Evolutionary conservation across 2,797 vertebrate genomes (phyloP), one percentile per base, ranked within the genome.

Genomic region (Urophycis tenuis): DNA sequence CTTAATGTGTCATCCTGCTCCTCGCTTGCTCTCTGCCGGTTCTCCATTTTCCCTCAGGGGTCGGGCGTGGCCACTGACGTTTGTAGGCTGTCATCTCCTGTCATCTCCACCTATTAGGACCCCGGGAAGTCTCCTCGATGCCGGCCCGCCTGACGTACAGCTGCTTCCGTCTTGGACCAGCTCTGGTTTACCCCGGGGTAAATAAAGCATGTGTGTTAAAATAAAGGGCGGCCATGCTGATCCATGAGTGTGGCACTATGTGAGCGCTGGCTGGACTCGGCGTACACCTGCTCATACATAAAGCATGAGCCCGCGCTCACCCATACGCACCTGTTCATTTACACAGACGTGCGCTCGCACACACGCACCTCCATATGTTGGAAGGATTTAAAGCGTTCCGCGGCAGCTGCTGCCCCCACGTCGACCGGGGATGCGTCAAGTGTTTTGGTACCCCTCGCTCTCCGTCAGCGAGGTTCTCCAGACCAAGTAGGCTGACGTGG

Each of bases 321-420:
- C 6, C 35, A 19, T 39, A 31, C 10, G 12, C 67, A 71, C 41
- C 6, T 41, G 14, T 33, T 39, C 53, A 35, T 49, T 45, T 15
- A 53, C 49, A 75, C 12, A 31, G 30, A 32, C 29, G 0, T 19
- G 2, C 30, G 0, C 75, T 22, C 49, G 32, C 19, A 75, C 29
- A 67, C 74, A 76, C 75, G 30, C 74, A 25, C 60, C 12, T 29
- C n/a, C 60, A 77, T 73, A 72, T 77, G 76, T 33, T 67, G 15
- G 64, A 60, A 75, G 74, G 19, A 70, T 22, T 30, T 33, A 29
- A 29, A 70, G 25, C 11, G 10, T 35, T 11, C 15, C 7, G 3
- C 25, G 72, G 72, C 75, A 79, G 60, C 25, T 77, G 39, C 30
- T 72, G 8, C 32, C 72, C 3, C 32, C 17, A 32, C 29, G 60